Evolutionary conservation across 2,888 invertebrate genomes (phyloP).

Genomic region (Drosophila pegasa): DNA sequence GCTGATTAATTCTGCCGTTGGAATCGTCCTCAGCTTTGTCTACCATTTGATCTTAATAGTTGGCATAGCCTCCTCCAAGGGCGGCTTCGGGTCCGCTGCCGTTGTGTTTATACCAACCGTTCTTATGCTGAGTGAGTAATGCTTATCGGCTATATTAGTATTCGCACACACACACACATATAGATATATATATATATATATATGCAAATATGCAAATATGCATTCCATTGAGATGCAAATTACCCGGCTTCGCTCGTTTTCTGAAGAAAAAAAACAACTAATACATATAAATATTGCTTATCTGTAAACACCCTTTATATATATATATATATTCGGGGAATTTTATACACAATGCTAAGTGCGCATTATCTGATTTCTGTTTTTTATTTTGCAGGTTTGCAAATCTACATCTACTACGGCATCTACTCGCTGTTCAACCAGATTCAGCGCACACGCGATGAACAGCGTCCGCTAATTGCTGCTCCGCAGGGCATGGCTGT

Average conservation of each 20-base stretch:
- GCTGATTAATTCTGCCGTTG: conserved; percentile 72
- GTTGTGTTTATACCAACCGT: conserved; percentile 25
- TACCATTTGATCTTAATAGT: conserved; percentile 19
- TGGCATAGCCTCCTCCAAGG: fast-evolving
- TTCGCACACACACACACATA: neutral
- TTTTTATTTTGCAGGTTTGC: conserved; percentile 62
- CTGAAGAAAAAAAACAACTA: neutral
- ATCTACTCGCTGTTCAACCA: conserved; percentile 75
- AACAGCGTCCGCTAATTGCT: conserved; percentile 60
- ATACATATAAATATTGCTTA: neutral
- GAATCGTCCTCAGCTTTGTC: conserved; percentile 40
- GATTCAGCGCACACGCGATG: conserved; percentile 65
- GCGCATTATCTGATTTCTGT: conserved; percentile 11
- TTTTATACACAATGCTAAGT: conserved; percentile 4
- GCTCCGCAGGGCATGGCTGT: neutral
- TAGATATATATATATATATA: neutral
- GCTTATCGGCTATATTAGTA: too few species aligned
- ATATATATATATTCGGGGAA: neutral
- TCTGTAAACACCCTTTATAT: neutral
- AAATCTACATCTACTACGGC: conserved; percentile 64
- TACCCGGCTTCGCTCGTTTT: neutral
- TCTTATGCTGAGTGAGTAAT: conserved; percentile 65
- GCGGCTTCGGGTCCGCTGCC: fast-evolving
- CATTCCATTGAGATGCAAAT: neutral
- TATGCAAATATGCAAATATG: too few species aligned